These are phyloP conservation scores for Ophioderma brevispina DNA, from an alignment of 35 echinoderm and acorn worm species.

Conservation along the genomic window DNA sequence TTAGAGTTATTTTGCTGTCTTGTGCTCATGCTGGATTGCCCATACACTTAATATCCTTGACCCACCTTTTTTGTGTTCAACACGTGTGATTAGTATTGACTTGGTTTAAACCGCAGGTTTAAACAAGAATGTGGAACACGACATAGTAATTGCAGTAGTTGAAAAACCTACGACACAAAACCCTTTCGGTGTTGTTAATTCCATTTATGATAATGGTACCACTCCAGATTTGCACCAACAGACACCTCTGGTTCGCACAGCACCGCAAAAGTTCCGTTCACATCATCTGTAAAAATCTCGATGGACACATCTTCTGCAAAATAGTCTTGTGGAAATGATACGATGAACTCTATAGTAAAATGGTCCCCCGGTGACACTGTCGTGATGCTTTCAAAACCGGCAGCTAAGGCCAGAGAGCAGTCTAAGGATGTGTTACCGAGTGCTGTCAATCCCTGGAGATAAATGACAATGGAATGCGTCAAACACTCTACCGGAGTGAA, in stretches of 20 bases:
- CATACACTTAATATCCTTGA: too few species aligned
- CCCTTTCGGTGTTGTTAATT: not conserved
- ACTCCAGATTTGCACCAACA: not conserved
- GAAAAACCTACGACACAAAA: not conserved
- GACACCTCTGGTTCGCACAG: not conserved
- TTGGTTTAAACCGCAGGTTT: not conserved
- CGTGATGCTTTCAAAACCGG: not conserved
- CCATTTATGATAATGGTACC: not conserved
- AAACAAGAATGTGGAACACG: too few species aligned
- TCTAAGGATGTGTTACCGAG: not conserved
- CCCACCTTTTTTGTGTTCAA: too few species aligned
- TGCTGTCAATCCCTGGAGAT: not conserved
- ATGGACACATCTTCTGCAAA: not conserved
- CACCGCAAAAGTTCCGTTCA: not conserved
- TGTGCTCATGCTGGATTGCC: too few species aligned
- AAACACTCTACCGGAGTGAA: not conserved
- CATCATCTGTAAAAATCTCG: slow-evolving; percentile 31
- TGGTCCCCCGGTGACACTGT: not conserved
- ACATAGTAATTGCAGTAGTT: too few species aligned
- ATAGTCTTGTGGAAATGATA: not conserved
- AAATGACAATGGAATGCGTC: not conserved
- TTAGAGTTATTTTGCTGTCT: too few species aligned
- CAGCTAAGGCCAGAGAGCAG: not conserved
- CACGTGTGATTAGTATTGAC: not conserved
- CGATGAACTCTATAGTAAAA: not conserved